Conservation (phyloP, 2,113 vertebrate species). For the Hepsetus odoe region DNA sequence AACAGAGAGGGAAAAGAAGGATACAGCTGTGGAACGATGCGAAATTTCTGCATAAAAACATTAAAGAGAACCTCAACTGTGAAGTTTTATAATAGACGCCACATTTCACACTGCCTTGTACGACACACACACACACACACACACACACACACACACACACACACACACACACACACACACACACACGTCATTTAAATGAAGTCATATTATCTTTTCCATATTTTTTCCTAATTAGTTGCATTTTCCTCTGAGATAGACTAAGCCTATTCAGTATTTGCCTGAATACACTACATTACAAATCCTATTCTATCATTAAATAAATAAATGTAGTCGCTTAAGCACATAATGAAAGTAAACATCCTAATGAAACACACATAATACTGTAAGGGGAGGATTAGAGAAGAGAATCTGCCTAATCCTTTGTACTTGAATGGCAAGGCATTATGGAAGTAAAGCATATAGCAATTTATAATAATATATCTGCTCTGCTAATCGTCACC, state of each 20-base stretch:
- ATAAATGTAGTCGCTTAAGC: constrained; percentile 13
- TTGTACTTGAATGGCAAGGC: not conserved
- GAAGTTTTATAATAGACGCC: not conserved
- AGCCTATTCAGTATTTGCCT: not conserved
- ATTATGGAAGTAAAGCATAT: not conserved
- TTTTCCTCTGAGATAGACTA: constrained; percentile 21
- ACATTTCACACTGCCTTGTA: not conserved
- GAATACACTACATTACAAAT: constrained; percentile 28
- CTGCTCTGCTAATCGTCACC: not conserved
- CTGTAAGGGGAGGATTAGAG: constrained; percentile 14
- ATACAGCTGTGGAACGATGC: not conserved
- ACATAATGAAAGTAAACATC: constrained; percentile 29
- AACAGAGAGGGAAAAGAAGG: not conserved
- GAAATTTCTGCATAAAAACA: constrained; percentile 4
- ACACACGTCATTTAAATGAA: not conserved
- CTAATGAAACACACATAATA: constrained; percentile 25
- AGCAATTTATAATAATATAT: not conserved
- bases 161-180: not conserved
- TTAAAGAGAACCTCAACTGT: constrained; percentile 5
- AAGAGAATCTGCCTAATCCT: constrained; percentile 10
- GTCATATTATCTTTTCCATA: not conserved
- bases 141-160: not conserved
- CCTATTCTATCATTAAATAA: constrained; percentile 40
- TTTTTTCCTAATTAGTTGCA: not conserved
- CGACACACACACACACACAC: not conserved